Conservation (phyloP, 2,113 vertebrate genomes). For the Glaucomys volans region DNA sequence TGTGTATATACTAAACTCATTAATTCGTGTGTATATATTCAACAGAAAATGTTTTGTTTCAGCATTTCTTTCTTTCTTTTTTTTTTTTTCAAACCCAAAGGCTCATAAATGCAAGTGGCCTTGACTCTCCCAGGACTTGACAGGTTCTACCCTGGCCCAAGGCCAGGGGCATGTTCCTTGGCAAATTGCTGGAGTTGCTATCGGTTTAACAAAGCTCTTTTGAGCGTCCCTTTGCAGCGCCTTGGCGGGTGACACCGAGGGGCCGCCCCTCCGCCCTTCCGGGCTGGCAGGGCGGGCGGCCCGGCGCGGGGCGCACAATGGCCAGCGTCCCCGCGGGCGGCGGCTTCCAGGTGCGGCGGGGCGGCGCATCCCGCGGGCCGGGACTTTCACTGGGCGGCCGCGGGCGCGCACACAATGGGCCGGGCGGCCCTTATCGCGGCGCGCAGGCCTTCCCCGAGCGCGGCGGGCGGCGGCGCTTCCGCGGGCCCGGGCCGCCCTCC, state of each 20-base stretch:
- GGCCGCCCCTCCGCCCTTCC: constrained; percentile 37
- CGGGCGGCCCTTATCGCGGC: constrained; percentile 91
- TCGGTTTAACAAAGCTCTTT: background rate
- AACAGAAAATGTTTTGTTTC: background rate
- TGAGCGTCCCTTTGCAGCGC: background rate
- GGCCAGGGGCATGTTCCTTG: background rate
- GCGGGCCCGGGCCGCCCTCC: background rate
- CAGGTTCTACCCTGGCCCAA: background rate
- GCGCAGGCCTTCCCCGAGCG: constrained; percentile 84
- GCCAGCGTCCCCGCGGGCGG: background rate
- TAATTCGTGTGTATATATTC: background rate
- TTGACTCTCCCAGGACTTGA: background rate
- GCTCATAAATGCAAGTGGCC: background rate
- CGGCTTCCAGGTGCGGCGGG: constrained; percentile 22
- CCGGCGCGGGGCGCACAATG: background rate
- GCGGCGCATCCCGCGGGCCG: background rate
- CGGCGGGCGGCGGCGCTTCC: constrained; percentile 87
- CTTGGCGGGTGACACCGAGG: rapidly evolving
- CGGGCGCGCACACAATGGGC: constrained; percentile 78
- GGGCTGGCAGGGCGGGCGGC: background rate
- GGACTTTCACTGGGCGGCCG: constrained; percentile 76
- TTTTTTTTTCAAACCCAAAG: no score
- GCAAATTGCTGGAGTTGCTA: rapidly evolving
- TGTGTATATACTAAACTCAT: background rate
- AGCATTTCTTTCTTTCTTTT: background rate